Evolutionary conservation across 2,888 invertebrate genomes (phyloP).

Genomic region (Sclerodermus sp.): DNA sequence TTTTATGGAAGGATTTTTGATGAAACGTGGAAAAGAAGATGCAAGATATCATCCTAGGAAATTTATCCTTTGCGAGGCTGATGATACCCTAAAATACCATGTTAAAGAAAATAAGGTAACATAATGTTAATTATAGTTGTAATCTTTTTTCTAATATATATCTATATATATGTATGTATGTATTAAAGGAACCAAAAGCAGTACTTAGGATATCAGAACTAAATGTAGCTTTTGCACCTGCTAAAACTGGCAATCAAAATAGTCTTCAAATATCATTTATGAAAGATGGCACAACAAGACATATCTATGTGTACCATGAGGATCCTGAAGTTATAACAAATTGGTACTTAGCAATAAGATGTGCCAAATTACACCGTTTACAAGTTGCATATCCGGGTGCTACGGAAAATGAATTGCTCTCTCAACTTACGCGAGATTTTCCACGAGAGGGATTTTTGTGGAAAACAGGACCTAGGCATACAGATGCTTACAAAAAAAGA

Average conservation of each 20-base stretch:
- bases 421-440: slow-evolving; percentile 79
- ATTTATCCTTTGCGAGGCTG: slow-evolving; percentile 79
- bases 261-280: slow-evolving; percentile 84
- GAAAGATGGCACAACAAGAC: slow-evolving; percentile 82
- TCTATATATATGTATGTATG: background rate
- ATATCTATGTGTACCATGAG: slow-evolving; percentile 85
- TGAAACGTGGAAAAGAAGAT: slow-evolving; percentile 89
- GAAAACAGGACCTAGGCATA: slow-evolving; percentile 83
- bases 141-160: background rate
- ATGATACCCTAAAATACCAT: slow-evolving; percentile 78
- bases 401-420: slow-evolving; percentile 71
- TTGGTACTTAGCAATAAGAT: slow-evolving; percentile 83
- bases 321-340: slow-evolving; percentile 82
- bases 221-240: slow-evolving; percentile 82
- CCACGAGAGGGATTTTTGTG: slow-evolving; percentile 84
- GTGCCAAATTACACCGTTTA: slow-evolving; percentile 80
- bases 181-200: slow-evolving; percentile 77
- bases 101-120: slow-evolving; percentile 64
- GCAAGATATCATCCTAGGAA: slow-evolving; percentile 80
- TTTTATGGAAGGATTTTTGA: slow-evolving; percentile 81
- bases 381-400: slow-evolving; percentile 83
- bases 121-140: background rate
- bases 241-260: slow-evolving; percentile 77
- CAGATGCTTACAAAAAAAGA: slow-evolving; percentile 80
- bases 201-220: slow-evolving; percentile 77